Evolutionary conservation across 1,140 invertebrate species (phyloP), one percentile per base, ranked within the genome.

Genomic region (Drosophila sechellia): DNA sequence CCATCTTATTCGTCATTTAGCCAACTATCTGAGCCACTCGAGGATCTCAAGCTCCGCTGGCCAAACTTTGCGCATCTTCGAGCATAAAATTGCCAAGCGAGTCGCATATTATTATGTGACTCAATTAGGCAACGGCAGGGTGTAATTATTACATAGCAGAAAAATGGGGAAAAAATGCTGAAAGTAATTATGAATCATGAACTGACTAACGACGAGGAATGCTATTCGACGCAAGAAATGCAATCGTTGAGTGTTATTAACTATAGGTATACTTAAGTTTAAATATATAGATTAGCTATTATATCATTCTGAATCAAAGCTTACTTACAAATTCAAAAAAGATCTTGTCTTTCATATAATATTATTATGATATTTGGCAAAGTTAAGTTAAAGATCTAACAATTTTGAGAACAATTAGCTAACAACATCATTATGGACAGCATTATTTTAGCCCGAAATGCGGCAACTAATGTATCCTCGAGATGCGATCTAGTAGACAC

Each of bases 31-130:
- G 22, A 42, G 52, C 37, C 43, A 15, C 22, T 48, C 56, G 25
- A 39, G 15, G 50, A 54, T 50, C 46, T 27, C 2, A 4, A 13
- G 43, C 40, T n/a, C 40, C 15, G 31, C 27, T 17, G 31, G 46
- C 68, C 58, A 42, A 39, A 25, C 60, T 60, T 53, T 50, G 63
- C 35, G 49, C 68, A 79, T 77, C 64, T 68, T 37, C 50, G 50
- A 78, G 68, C 78, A 63, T 78, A 60, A 78, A 81, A 85, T 78
- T 85, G 57, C 50, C 42, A 57, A 55, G 43, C 64, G 31, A 55
- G 40, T 46, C 55, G 64, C 52, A 49, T 50, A 63, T 70, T 74
- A 61, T 64, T 74, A 80, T 80, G 79, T 68, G 74, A 83, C 79
- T 78, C 79, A 81, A 78, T 81, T 81, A 78, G 74, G 60, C 68